Percentiles rank a stretch among this genome's conserved stretches.
Evolutionary conservation across 2,888 invertebrate species (phyloP).

Genomic region (Leistus spinibarbis): DNA sequence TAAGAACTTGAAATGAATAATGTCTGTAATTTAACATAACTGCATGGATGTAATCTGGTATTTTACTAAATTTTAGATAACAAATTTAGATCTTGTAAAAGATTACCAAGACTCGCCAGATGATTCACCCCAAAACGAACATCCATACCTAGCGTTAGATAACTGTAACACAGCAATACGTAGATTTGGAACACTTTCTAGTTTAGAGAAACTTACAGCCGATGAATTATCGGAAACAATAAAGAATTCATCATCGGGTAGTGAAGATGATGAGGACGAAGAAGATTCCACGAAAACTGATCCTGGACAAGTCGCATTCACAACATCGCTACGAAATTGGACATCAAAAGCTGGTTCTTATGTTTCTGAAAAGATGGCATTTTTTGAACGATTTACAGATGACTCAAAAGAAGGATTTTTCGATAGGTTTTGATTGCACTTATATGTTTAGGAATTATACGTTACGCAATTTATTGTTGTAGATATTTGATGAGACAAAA

Average conservation of each 20-base stretch:
- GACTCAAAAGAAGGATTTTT: conserved; percentile 57
- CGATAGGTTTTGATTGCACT: conserved; percentile 52
- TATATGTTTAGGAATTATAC: background rate
- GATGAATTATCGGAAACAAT: conserved; percentile 54
- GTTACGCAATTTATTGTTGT: conserved; percentile 43
- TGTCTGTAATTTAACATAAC: conserved; percentile 37
- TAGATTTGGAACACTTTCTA: conserved; percentile 74
- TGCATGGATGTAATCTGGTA: no score
- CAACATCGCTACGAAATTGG: conserved; percentile 65
- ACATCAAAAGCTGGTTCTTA: conserved; percentile 80
- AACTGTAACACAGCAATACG: conserved; percentile 61
- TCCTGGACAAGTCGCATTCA: conserved; percentile 50
- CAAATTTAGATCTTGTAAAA: conserved; percentile 49
- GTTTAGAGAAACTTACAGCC: conserved; percentile 71
- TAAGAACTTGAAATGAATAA: no score
- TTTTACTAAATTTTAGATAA: conserved; percentile 38
- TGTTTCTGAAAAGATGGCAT: conserved; percentile 81
- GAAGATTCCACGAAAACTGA: conserved; percentile 44
- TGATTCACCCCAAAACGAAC: conserved; percentile 73
- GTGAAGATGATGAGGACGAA: conserved; percentile 46
- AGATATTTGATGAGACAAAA: conserved; percentile 62
- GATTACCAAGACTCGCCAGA: conserved; percentile 70
- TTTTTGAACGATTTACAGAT: conserved; percentile 68
- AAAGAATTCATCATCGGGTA: conserved; percentile 43
- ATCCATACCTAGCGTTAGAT: conserved; percentile 74